Percentiles rank a stretch among this genome's conserved stretches.
These are phyloP conservation scores for Poeciliopsis paucimaculata DNA, from an alignment of 2,797 vertebrate species.

Conservation along the genomic window DNA sequence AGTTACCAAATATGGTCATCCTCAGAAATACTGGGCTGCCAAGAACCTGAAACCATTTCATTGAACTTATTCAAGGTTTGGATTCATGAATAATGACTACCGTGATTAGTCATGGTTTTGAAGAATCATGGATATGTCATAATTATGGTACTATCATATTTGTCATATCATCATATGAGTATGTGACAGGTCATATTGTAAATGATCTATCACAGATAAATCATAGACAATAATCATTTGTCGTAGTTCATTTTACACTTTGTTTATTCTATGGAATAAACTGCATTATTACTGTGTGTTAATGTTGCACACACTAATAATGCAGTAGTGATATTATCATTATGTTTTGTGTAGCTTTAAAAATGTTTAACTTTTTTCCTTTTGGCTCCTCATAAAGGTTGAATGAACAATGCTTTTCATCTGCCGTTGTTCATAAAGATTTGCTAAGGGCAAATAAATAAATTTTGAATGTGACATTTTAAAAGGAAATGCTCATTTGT, in stretches of 20 bases:
- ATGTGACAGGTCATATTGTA: too few relatives aligned
- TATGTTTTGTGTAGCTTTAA: neutral
- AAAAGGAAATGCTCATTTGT: neutral
- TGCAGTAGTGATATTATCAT: neutral
- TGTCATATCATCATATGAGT: too few relatives aligned
- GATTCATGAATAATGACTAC: neutral
- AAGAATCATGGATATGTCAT: too few relatives aligned
- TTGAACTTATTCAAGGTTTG: neutral
- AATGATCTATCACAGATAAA: too few relatives aligned
- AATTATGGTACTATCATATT: too few relatives aligned
- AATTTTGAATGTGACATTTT: neutral
- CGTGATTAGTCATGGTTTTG: too few relatives aligned
- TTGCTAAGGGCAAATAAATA: neutral
- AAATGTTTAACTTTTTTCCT: neutral
- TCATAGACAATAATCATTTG: too few relatives aligned
- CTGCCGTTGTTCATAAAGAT: neutral
- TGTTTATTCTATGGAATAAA: too few relatives aligned
- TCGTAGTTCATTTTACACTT: too few relatives aligned
- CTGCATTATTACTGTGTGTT: too few relatives aligned
- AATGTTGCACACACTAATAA: neutral
- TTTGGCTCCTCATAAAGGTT: neutral
- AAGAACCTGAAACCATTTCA: neutral
- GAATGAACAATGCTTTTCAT: neutral
- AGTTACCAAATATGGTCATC: neutral
- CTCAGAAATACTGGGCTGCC: neutral